These are phyloP conservation scores for Urocitellus parryii DNA, from an alignment of 2,113 vertebrate species.

Conservation along the genomic window DNA sequence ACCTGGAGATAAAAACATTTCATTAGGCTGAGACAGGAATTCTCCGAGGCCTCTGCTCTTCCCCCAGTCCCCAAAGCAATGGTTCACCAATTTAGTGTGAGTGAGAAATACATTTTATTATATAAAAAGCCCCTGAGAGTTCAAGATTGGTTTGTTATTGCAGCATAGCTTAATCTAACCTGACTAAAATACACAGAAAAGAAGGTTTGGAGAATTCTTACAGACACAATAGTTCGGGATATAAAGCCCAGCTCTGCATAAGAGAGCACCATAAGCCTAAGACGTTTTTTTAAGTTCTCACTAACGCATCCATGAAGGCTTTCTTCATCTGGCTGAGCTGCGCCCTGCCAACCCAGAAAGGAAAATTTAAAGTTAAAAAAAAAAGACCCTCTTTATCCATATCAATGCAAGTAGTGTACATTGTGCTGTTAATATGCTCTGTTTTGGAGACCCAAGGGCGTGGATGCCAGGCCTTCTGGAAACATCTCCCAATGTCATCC, in stretches of 20 bases:
- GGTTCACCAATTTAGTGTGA: neutral
- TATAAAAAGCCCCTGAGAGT: neutral
- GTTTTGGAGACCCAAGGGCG: neutral
- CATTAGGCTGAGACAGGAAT: neutral
- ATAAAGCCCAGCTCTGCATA: neutral
- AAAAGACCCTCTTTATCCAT: neutral
- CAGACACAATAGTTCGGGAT: neutral
- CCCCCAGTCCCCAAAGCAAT: neutral
- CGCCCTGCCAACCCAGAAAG: neutral
- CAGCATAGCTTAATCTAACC: neutral
- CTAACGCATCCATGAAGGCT: neutral
- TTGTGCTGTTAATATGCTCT: neutral
- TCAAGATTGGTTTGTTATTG: neutral
- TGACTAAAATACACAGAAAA: neutral
- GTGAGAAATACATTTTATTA: neutral
- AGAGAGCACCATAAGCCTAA: neutral
- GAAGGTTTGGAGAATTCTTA: neutral
- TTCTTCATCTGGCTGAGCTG: neutral
- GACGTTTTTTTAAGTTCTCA: neutral
- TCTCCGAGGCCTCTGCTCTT: rapidly evolving
- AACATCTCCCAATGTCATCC: neutral
- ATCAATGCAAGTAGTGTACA: neutral
- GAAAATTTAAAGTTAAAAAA: neutral
- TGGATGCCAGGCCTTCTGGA: neutral
- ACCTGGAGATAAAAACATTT: slow-evolving; percentile 88